Percentiles rank a stretch among this genome's conserved stretches.
Conservation (phyloP, 2,888 invertebrate species). For the Limnephilus auricula region DNA sequence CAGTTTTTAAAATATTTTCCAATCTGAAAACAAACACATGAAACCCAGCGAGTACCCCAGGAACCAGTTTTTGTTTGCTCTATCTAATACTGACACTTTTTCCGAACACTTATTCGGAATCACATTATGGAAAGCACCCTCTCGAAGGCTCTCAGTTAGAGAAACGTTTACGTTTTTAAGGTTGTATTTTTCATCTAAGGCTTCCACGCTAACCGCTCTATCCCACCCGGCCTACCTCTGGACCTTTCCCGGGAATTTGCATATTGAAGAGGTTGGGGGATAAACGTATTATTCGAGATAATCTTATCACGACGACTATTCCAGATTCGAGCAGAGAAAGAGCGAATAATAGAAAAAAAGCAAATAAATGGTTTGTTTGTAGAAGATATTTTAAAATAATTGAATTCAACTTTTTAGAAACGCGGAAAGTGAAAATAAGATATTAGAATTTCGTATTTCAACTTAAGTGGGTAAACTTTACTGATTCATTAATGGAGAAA, state of each 20-base stretch:
- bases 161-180: conserved; percentile 54
- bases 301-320: conserved; percentile 58
- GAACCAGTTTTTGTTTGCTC: background rate
- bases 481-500: background rate
- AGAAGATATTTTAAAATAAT: background rate
- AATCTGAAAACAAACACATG: background rate
- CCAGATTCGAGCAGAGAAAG: conserved; percentile 36
- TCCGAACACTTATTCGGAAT: background rate
- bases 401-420: background rate
- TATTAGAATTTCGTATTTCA: conserved; percentile 2
- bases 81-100: background rate
- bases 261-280: conserved; percentile 57
- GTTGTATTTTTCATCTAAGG: conserved; percentile 50
- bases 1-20: background rate
- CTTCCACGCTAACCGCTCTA: conserved; percentile 51
- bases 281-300: conserved; percentile 62
- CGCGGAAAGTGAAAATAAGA: background rate
- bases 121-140: background rate
- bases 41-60: background rate
- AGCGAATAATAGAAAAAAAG: conserved; percentile 1
- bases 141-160: conserved; percentile 21
- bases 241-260: conserved; percentile 53
- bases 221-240: conserved; percentile 27
- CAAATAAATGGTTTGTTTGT: background rate
- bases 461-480: background rate